These are phyloP conservation scores for Euphonia xanthogaster DNA, from an alignment of 2,797 vertebrate genomes.

Conservation along the genomic window DNA sequence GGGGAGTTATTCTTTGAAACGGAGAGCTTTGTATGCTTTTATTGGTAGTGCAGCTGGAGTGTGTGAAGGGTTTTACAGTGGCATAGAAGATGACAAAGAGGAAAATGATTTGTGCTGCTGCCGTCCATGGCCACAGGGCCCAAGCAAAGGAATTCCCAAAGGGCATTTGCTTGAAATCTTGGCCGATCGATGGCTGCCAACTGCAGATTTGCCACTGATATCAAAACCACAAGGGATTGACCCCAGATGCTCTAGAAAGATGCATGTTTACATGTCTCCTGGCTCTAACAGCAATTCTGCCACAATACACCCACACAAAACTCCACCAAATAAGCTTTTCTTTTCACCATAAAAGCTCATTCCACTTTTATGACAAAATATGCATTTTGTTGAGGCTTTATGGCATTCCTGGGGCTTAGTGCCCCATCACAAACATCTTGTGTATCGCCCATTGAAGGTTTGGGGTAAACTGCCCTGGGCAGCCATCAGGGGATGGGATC, in stretches of 20 bases:
- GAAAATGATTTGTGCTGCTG: rapidly evolving
- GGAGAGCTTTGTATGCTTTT: neutral
- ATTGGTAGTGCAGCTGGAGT: neutral
- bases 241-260: neutral
- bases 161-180: neutral
- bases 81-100: neutral
- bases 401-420: neutral
- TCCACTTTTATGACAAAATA: neutral
- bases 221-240: neutral
- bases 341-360: neutral
- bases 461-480: neutral
- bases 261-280: neutral
- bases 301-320: neutral
- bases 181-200: neutral
- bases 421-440: neutral
- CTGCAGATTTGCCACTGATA: neutral
- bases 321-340: neutral
- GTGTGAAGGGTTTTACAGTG: neutral
- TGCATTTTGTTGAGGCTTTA: neutral
- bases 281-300: neutral
- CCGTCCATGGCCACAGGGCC: rapidly evolving
- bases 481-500: neutral
- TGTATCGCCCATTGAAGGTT: rapidly evolving
- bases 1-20: neutral
- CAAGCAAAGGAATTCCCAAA: neutral